phyloP scores from a whole-genome alignment of 2,888 invertebrate genomes.

The Drosophila paracracens region DNA sequence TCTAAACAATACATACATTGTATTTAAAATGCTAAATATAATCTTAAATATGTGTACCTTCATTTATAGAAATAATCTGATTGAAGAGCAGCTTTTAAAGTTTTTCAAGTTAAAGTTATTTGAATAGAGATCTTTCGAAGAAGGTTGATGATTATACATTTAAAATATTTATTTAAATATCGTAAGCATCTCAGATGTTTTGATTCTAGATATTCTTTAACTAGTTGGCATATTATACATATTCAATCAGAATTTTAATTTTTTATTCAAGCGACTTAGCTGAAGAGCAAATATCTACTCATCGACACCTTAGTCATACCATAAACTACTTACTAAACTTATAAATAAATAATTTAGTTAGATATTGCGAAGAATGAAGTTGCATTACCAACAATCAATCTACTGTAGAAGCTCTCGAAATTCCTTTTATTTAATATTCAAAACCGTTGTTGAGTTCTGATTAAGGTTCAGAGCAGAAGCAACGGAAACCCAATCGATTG shows the following conservation, averaged over 20 bases:
- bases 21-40: background rate
- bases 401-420: background rate
- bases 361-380: background rate
- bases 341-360: background rate
- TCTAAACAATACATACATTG: background rate
- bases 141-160: too few species aligned
- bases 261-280: too few species aligned
- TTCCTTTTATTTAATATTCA: constrained; percentile 18
- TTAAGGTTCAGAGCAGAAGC: constrained; percentile 35
- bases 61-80: too few species aligned
- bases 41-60: too few species aligned
- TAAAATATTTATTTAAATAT: too few species aligned
- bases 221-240: background rate
- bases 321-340: background rate
- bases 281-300: background rate
- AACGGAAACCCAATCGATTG: constrained; percentile 62
- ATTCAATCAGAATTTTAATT: background rate
- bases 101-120: too few species aligned
- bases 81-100: too few species aligned
- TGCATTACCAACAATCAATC: constrained; percentile 3
- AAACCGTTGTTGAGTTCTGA: constrained; percentile 35
- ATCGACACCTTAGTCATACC: background rate
- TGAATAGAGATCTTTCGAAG: too few species aligned
- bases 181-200: too few species aligned
- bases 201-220: background rate